Evolutionary conservation across 1,140 invertebrate genomes (phyloP).

Genomic region (Chymomyza costata): DNA sequence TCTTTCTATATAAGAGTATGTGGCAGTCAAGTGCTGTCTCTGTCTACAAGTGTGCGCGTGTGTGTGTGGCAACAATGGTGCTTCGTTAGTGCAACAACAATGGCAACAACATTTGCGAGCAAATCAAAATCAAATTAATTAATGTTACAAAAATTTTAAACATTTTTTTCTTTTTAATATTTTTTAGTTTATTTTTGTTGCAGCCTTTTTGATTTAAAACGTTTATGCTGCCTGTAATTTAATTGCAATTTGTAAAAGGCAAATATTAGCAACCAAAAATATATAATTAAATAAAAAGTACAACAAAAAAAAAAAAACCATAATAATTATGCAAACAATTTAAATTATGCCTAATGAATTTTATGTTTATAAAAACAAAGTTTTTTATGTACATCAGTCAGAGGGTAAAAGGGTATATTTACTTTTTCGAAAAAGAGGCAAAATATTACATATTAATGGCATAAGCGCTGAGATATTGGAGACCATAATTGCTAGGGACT

Average conservation of each 20-base stretch:
- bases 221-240: conserved; percentile 28
- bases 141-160: conserved; percentile 44
- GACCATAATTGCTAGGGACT: too few species aligned
- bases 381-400: too few species aligned
- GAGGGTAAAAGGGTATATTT: too few species aligned
- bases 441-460: too few species aligned
- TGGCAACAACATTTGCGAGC: conserved; percentile 9
- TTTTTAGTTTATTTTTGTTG: neutral
- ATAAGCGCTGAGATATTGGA: too few species aligned
- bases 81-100: conserved; percentile 57
- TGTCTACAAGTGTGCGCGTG: conserved; percentile 1
- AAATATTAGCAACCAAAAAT: conserved; percentile 21
- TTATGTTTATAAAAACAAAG: too few species aligned
- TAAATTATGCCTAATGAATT: conserved; percentile 10
- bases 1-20: neutral
- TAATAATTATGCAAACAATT: conserved; percentile 1
- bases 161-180: neutral
- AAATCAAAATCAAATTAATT: conserved; percentile 59
- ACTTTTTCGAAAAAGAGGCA: too few species aligned
- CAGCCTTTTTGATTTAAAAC: conserved; percentile 6
- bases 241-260: conserved; percentile 31
- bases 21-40: too few species aligned
- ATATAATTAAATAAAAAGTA: conserved; percentile 14
- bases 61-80: conserved; percentile 45
- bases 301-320: too few species aligned